These are phyloP conservation scores for Limosa lapponica DNA, from an alignment of 2,797 vertebrate genomes.

Conservation along the genomic window DNA sequence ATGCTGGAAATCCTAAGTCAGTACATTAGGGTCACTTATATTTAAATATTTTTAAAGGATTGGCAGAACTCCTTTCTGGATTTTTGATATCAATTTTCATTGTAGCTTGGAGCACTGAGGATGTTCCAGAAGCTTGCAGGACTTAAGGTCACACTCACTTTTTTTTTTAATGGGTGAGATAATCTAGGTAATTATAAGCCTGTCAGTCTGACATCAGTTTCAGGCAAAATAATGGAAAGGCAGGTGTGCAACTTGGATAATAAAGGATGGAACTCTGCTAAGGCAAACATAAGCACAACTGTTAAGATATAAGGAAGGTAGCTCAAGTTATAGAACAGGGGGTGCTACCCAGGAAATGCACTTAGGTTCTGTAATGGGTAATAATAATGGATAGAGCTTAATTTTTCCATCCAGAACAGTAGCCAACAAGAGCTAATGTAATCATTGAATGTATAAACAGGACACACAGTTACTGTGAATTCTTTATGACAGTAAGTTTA, in stretches of 20 bases:
- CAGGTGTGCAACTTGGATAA: background rate
- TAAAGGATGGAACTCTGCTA: background rate
- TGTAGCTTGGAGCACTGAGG: background rate
- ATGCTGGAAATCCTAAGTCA: background rate
- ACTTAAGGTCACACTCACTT: background rate
- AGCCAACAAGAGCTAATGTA: background rate
- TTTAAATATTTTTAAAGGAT: constrained; percentile 9
- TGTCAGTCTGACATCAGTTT: constrained; percentile 14
- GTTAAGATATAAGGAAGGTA: background rate
- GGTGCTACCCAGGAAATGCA: background rate
- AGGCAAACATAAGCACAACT: background rate
- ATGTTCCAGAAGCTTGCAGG: background rate
- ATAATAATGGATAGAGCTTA: background rate
- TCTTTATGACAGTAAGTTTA: background rate
- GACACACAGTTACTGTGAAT: background rate
- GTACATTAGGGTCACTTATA: background rate
- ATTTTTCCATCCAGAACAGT: background rate
- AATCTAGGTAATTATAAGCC: background rate
- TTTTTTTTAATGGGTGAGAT: background rate
- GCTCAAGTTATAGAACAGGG: background rate
- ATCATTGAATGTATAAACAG: background rate
- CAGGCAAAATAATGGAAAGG: constrained; percentile 14
- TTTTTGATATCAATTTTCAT: background rate
- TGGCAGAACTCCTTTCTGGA: background rate
- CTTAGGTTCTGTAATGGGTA: background rate